These are phyloP conservation scores for Misgurnus anguillicaudatus DNA, from an alignment of 2,113 vertebrate species.

Conservation along the genomic window DNA sequence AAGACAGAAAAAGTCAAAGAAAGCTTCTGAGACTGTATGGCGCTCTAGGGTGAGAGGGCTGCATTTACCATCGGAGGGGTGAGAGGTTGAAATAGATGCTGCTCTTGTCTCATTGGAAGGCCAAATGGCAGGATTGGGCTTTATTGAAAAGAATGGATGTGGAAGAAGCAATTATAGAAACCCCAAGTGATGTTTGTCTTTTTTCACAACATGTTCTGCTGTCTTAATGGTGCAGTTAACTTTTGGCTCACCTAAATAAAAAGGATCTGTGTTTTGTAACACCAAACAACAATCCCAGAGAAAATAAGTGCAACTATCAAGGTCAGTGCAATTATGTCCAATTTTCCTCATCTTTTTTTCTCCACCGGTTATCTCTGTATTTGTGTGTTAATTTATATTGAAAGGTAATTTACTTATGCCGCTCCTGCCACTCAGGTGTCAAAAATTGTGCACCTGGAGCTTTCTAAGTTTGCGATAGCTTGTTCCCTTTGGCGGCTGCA, in stretches of 20 bases:
- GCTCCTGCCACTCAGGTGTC: slow-evolving; percentile 19
- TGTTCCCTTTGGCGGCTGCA: slow-evolving; percentile 14
- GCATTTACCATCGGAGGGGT: slow-evolving; percentile 33
- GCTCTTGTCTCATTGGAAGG: slow-evolving; percentile 53
- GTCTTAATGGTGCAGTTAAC: slow-evolving; percentile 54
- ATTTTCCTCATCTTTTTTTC: slow-evolving; percentile 14
- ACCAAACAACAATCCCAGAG: slow-evolving; percentile 28
- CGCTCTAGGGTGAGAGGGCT: slow-evolving; percentile 2
- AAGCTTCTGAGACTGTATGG: background rate
- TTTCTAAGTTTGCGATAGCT: slow-evolving; percentile 20
- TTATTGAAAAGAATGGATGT: slow-evolving; percentile 59
- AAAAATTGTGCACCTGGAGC: slow-evolving; percentile 12
- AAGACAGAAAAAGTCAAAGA: background rate
- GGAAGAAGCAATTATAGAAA: slow-evolving; percentile 59
- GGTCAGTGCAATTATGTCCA: slow-evolving; percentile 39
- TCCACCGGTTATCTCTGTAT: background rate
- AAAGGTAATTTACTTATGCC: slow-evolving; percentile 46
- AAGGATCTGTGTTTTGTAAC: slow-evolving; percentile 44
- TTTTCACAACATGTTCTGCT: slow-evolving; percentile 55
- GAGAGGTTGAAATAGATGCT: slow-evolving; percentile 41
- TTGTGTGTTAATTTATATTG: background rate
- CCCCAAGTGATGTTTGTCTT: slow-evolving; percentile 53
- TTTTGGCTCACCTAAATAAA: slow-evolving; percentile 54
- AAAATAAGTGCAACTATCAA: slow-evolving; percentile 37
- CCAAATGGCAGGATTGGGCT: slow-evolving; percentile 40